Conservation (phyloP, 2,888 invertebrate species). For the Drosophila mimetica region DNA sequence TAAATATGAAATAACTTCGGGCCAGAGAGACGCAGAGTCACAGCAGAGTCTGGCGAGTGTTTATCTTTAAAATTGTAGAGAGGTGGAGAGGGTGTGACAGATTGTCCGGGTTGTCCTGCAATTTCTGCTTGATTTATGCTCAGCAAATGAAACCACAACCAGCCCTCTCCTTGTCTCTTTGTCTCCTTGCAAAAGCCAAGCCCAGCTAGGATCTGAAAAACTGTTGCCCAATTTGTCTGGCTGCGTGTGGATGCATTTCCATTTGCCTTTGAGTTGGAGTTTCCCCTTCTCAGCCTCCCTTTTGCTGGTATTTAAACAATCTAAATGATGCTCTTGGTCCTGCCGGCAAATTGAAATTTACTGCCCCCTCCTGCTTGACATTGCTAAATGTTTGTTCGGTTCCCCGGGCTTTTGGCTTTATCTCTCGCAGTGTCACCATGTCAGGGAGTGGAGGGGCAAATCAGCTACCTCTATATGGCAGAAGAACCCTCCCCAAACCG, state of each 20-base stretch:
- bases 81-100: conserved; percentile 25
- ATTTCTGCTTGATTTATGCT: conserved; percentile 67
- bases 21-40: conserved; percentile 15
- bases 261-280: conserved; percentile 33
- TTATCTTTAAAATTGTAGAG: conserved; percentile 54
- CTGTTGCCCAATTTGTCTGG: conserved; percentile 54
- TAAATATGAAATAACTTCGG: conserved; percentile 52
- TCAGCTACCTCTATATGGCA: background rate
- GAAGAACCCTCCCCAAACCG: conserved; percentile 1
- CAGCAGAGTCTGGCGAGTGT: conserved; percentile 37
- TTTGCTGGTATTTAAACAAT: conserved; percentile 55
- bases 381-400: conserved; percentile 39
- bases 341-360: conserved; percentile 65
- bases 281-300: conserved; percentile 8
- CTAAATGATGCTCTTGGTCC: conserved; percentile 48
- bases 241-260: conserved; percentile 39
- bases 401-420: conserved; percentile 11
- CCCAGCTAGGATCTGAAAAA: conserved; percentile 43
- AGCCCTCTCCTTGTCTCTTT: conserved; percentile 5
- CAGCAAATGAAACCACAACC: conserved; percentile 57
- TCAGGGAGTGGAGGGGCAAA: background rate
- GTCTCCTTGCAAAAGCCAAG: conserved; percentile 4
- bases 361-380: conserved; percentile 25
- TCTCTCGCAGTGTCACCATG: conserved; percentile 25
- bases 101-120: conserved; percentile 34